phyloP scores from a whole-genome alignment of 30 jellyfish, hydroid and myxozoan genomes.

The Sanderia malayensis region DNA sequence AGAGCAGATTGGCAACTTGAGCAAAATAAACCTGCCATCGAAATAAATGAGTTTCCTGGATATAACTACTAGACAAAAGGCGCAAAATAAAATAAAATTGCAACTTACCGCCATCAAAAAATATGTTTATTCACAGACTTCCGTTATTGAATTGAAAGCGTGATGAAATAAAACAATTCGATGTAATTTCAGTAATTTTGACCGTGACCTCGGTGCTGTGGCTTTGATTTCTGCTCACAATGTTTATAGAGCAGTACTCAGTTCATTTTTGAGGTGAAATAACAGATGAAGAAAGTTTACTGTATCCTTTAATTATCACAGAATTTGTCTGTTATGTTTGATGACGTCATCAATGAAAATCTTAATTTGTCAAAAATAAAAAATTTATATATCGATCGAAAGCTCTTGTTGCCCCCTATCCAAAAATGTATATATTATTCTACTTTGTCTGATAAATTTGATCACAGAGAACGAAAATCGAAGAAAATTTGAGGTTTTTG shows the following conservation, averaged over 20 bases:
- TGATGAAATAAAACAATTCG: not conserved
- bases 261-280: too few species aligned
- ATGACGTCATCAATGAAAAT: too few species aligned
- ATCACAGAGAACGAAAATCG: too few species aligned
- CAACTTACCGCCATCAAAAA: not conserved
- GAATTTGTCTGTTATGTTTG: too few species aligned
- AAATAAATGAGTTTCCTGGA: not conserved
- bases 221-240: not conserved
- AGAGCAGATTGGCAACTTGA: not conserved
- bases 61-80: not conserved
- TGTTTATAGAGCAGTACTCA: too few species aligned
- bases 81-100: not conserved
- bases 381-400: too few species aligned
- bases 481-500: conserved; percentile 5
- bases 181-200: not conserved
- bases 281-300: too few species aligned
- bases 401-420: too few species aligned
- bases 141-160: not conserved
- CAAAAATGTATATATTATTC: too few species aligned
- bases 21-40: not conserved
- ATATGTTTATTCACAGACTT: not conserved
- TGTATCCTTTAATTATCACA: too few species aligned
- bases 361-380: too few species aligned
- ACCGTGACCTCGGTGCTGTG: not conserved
- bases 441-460: too few species aligned